Evolutionary conservation across 1,140 invertebrate species (phyloP).

Genomic region (Aphelinus certus): DNA sequence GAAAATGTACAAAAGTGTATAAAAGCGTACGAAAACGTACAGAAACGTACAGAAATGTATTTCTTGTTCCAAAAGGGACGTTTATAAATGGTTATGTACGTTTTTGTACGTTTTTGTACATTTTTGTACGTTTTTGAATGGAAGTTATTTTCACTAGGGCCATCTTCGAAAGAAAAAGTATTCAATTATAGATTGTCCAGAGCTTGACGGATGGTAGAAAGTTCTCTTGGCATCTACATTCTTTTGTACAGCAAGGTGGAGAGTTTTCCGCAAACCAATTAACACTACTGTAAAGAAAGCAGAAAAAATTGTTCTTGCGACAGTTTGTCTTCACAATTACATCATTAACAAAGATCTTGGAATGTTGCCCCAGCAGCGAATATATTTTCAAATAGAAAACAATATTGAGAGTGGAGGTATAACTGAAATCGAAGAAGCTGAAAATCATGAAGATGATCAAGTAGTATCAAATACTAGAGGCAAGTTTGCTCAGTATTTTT

Average conservation of each 20-base stretch:
- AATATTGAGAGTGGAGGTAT: neutral
- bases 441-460: no score
- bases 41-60: no score
- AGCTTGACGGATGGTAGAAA: constrained; percentile 34
- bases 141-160: no score
- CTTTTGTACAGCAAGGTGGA: constrained; percentile 6
- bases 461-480: neutral
- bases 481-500: constrained; percentile 2
- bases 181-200: constrained; percentile 38
- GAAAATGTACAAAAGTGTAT: no score
- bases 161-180: constrained; percentile 15
- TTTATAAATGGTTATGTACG: no score
- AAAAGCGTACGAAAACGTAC: no score
- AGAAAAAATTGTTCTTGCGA: constrained; percentile 49
- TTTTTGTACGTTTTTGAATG: no score
- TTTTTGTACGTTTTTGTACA: no score
- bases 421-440: neutral
- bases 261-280: constrained; percentile 36
- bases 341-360: neutral
- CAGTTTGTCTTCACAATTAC: constrained; percentile 50
- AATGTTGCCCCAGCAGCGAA: no score
- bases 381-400: no score
- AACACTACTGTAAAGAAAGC: no score
- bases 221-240: constrained; percentile 35
- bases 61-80: no score